Base-by-base conservation (phyloP, 2,113 vertebrate genomes). In the Edolisoma coerulescens region DNA sequence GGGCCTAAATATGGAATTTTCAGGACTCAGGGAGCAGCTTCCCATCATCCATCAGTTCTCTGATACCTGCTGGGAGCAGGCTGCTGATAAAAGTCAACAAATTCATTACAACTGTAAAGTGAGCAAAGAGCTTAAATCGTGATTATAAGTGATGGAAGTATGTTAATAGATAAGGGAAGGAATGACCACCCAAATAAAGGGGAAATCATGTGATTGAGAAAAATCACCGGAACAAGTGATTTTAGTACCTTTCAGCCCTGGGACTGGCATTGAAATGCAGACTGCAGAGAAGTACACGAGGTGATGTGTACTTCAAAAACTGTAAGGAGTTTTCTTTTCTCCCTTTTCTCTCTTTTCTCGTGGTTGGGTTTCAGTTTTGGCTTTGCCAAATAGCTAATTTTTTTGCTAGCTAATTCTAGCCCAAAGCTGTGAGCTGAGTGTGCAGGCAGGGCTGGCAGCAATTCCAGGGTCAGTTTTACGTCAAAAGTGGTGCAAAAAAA, bases 231-330 rank as follows among this genome's bases (percentile, higher is more conserved):
- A 13, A 39, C 3, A 15, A 74, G 12, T 14, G 37, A 10, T 45
- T 27, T 70, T 26, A 33, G 23, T 16, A 21, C 7, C 14, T 77
- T 88, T 32, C 60, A 70, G 50, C 41, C 69, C 54, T 28, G 68
- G 52, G 18, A 33, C 0, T 37, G 6, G 18, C 8, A 35, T 13
- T 37, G 81, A 56, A 53, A 79, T 63, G 47, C 30, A 82, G 49
- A 20, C 42, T 64, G 26, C 13, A 42, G 47, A 53, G 35, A 27
- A 39, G 44, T 2, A 7, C 26, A 15, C 0, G 0, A 49, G 24
- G 21, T 39, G 7, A 23, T 26, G 15, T 0, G 1, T 4, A 19
- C 26, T 28, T 49, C 2, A 49, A 27, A 32, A 15, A 3, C 1
- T 6, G n/a, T 1, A 1, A 18, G 30, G 47, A 27, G 30, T 50